Percentiles rank a stretch among this genome's conserved stretches.
phyloP scores from a whole-genome alignment of 1,140 invertebrate genomes.

The Heterodera carotae region DNA sequence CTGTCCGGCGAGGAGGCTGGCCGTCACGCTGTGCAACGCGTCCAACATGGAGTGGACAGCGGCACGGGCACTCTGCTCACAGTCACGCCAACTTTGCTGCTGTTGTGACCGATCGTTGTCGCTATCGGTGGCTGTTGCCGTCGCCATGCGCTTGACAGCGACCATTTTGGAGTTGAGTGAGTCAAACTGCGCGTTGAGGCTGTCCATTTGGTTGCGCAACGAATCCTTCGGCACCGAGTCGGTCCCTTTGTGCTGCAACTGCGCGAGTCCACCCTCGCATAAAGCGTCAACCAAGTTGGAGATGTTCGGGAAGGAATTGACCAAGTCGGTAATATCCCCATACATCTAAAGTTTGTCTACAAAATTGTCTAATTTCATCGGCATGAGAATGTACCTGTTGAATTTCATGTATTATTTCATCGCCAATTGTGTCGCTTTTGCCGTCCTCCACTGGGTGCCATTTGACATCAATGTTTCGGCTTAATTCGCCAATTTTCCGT shows the following conservation, averaged over 20 bases:
- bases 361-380: not conserved
- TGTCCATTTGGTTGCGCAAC: slow-evolving; percentile 49
- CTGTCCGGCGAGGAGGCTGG: slow-evolving; percentile 38
- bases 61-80: slow-evolving; percentile 41
- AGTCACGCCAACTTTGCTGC: not conserved
- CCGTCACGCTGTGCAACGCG: slow-evolving; percentile 36
- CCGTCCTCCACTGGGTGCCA: slow-evolving; percentile 50
- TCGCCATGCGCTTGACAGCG: slow-evolving; percentile 49
- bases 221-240: slow-evolving; percentile 30
- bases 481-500: slow-evolving; percentile 48
- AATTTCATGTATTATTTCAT: slow-evolving; percentile 50
- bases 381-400: slow-evolving; percentile 45
- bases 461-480: slow-evolving; percentile 50
- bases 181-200: slow-evolving; percentile 45
- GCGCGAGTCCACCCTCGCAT: slow-evolving; percentile 42
- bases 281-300: slow-evolving; percentile 49
- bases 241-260: slow-evolving; percentile 24
- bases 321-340: slow-evolving; percentile 41
- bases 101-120: not conserved
- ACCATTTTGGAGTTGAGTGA: slow-evolving; percentile 55
- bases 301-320: slow-evolving; percentile 57
- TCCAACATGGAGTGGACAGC: slow-evolving; percentile 49
- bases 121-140: too few species aligned
- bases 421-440: slow-evolving; percentile 45
- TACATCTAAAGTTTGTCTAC: slow-evolving; percentile 40